Evolutionary conservation across 2,888 invertebrate genomes (phyloP).

Genomic region (Neelides folsomi): DNA sequence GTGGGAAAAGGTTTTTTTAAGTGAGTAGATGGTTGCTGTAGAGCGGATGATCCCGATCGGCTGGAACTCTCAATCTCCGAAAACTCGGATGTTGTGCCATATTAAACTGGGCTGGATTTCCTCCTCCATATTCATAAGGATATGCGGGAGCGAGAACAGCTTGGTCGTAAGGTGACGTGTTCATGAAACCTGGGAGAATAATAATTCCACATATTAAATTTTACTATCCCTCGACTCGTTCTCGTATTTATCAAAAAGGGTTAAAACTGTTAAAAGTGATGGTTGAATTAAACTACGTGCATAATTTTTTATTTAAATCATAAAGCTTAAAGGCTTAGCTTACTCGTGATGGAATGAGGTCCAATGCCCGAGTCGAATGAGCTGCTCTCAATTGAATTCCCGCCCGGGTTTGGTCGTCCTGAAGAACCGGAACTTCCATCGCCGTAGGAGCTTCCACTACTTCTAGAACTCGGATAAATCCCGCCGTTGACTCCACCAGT

Average conservation of each 20-base stretch:
- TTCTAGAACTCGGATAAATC: constrained; percentile 32
- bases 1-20: constrained; percentile 8
- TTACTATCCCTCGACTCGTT: no score
- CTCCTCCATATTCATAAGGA: constrained; percentile 28
- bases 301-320: no score
- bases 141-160: constrained; percentile 28
- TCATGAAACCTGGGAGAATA: constrained; percentile 27
- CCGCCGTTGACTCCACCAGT: constrained; percentile 22
- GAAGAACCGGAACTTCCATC: constrained; percentile 30
- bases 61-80: constrained; percentile 30
- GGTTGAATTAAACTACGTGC: not conserved
- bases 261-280: not conserved
- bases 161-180: constrained; percentile 33
- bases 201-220: not conserved
- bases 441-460: constrained; percentile 33
- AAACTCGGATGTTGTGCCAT: constrained; percentile 30
- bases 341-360: constrained; percentile 32
- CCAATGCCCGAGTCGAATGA: constrained; percentile 33
- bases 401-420: constrained; percentile 26
- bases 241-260: no score
- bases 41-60: constrained; percentile 33
- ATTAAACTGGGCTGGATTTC: constrained; percentile 25
- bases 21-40: constrained; percentile 33
- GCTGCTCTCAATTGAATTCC: constrained; percentile 31
- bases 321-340: no score